phyloP scores from a whole-genome alignment of 2,797 vertebrate species.

The Hippopotamyrus pictus region DNA sequence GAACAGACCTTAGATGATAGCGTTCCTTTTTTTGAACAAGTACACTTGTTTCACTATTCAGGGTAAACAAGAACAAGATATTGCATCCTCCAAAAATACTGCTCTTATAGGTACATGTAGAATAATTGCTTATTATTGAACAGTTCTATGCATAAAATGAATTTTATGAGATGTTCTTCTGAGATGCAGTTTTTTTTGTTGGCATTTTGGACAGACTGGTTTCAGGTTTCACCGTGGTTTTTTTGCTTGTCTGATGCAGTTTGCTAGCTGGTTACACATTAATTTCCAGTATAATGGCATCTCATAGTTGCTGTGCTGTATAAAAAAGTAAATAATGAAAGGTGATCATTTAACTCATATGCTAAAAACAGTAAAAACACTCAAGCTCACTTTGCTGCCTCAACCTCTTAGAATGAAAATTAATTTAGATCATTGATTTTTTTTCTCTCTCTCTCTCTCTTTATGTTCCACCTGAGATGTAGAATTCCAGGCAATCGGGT shows the following conservation, averaged over 20 bases:
- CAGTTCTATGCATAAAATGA: neutral
- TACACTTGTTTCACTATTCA: neutral
- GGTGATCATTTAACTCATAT: neutral
- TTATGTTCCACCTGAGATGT: neutral
- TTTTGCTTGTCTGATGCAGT: neutral
- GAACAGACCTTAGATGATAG: neutral
- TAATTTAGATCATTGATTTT: neutral
- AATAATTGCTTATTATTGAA: neutral
- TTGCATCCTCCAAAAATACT: neutral
- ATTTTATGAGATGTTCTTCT: neutral
- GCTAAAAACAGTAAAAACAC: neutral
- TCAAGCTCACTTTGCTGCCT: neutral
- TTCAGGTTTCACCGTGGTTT: neutral
- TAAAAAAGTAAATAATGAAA: neutral
- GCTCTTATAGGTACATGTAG: neutral
- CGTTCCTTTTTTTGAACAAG: neutral
- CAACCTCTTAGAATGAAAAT: neutral
- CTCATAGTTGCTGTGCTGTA: neutral
- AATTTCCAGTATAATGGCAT: neutral
- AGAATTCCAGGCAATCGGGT: constrained; percentile 1
- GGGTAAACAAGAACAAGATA: neutral
- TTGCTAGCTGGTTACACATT: neutral
- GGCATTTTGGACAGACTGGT: neutral
- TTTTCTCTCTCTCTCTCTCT: neutral
- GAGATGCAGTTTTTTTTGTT: neutral